Base-by-base conservation (phyloP, 2,113 vertebrate genomes). In the Oncorhynchus nerka region DNA sequence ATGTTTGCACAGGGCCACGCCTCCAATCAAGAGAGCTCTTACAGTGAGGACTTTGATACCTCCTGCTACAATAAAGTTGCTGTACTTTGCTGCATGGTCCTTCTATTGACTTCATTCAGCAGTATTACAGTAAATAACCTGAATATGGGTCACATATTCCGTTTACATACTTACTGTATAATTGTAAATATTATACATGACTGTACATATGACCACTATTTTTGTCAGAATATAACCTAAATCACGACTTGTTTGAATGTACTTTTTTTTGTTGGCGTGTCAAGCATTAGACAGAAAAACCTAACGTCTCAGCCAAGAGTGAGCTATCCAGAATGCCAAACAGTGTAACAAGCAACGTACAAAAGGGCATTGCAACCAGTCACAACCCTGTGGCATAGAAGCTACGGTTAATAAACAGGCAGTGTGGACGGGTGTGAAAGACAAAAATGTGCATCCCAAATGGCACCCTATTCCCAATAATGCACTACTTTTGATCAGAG, bases 31-130 rank as follows among this genome's bases (percentile, higher is more conserved):
- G 55, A 73, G 1, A 4, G 51, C 13, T 76, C 51, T 57, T 51
- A 34, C 24, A 22, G 11, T 19, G 12, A 61, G 77, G 72, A 79
- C 72, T 79, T 79, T 79, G 77, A 74, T 70, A 79, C 77, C 51
- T 69, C 3, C 7, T 26, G 68, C 57, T 39, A 15, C 15, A 28
- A 32, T 32, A 62, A 64, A 20, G 34, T 13, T 45, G 9, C 39
- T 45, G 39, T 11, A 45, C 39, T 45, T 30, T 73, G 51, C 20
- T 73, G 22, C 24, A 59, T 61, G 59, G 19, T 69, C n/a, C 32
- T 30, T n/a, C 20, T 24, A 62, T 9, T n/a, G n/a, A 62, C 1
- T n/a, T 22, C 19, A 20, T 15, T 62, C 59, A 62, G 19, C 71
- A 72, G 49, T 9, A 51, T n/a, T 48, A 15, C 55, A 19, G 59